phyloP scores from a whole-genome alignment of 1,140 invertebrate genomes.

The Oryzaephilus surinamensis region DNA sequence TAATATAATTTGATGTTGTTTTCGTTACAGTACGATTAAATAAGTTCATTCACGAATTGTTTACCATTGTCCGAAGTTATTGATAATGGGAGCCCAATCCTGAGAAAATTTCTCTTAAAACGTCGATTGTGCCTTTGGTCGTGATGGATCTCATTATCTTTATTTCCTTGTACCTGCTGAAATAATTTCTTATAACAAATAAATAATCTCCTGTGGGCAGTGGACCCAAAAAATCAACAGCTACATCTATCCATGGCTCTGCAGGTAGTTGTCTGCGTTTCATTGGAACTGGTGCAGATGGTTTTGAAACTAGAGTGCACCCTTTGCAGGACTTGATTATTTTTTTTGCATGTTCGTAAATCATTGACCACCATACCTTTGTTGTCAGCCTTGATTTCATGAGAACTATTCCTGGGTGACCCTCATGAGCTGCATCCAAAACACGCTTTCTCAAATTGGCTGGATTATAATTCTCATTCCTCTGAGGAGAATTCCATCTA shows the following conservation, averaged over 20 bases:
- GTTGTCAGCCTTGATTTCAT: no score
- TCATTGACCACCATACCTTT: no score
- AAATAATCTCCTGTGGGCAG: slow-evolving; percentile 26
- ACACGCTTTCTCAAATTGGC: no score
- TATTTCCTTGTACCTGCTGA: slow-evolving; percentile 13
- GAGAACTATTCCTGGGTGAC: background rate
- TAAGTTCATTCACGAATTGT: no score
- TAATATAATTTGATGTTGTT: no score
- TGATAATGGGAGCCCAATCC: background rate
- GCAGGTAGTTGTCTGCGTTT: slow-evolving; percentile 23
- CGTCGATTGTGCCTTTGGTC: background rate
- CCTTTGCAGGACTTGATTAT: slow-evolving; percentile 36
- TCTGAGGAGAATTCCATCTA: no score
- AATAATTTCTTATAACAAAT: slow-evolving; percentile 19
- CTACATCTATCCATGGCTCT: slow-evolving; percentile 30
- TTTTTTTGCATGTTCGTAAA: no score
- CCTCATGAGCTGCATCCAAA: no score
- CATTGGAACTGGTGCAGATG: slow-evolving; percentile 22
- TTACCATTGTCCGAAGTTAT: background rate
- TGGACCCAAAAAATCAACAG: slow-evolving; percentile 29
- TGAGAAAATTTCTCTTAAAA: background rate
- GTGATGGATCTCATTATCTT: slow-evolving; percentile 5
- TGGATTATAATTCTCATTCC: no score
- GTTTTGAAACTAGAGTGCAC: slow-evolving; percentile 31
- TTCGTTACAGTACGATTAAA: no score